Conservation (phyloP, 2,888 invertebrate species). For the Polia nebulosa region DNA sequence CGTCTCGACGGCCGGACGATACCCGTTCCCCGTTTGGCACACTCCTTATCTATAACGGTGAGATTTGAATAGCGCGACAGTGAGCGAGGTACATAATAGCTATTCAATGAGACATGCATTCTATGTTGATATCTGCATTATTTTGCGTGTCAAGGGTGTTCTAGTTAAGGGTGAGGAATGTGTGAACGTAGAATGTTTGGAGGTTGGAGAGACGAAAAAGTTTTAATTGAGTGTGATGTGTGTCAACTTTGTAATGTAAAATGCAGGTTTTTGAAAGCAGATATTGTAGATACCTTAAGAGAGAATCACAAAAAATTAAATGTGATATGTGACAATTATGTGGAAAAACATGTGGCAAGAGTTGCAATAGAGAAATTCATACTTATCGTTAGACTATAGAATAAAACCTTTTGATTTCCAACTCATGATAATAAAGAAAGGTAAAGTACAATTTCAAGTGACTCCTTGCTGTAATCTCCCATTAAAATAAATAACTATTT, state of each 20-base stretch:
- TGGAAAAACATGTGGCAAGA: neutral
- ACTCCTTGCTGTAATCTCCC: no score
- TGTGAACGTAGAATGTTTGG: neutral
- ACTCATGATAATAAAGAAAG: neutral
- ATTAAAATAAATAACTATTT: no score
- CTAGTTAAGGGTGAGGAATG: neutral
- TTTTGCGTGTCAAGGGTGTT: conserved; percentile 48
- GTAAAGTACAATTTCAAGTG: no score
- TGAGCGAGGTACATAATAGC: conserved; percentile 69
- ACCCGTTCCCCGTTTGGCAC: conserved; percentile 73
- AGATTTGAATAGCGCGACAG: conserved; percentile 70
- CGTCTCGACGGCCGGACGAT: conserved; percentile 74
- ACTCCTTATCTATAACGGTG: conserved; percentile 77
- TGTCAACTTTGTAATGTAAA: neutral
- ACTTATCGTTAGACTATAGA: neutral
- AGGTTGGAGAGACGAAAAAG: neutral
- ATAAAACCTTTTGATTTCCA: neutral
- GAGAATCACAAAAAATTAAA: no score
- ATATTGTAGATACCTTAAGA: no score
- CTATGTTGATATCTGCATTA: conserved; percentile 50
- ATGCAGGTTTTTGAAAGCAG: no score
- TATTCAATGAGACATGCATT: conserved; percentile 57
- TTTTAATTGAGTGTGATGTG: neutral
- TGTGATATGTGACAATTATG: no score
- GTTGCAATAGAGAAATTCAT: neutral